Percentiles rank a stretch among this genome's conserved stretches.
phyloP scores from a whole-genome alignment of 2,888 invertebrate species.

The Clitarchus hookeri region DNA sequence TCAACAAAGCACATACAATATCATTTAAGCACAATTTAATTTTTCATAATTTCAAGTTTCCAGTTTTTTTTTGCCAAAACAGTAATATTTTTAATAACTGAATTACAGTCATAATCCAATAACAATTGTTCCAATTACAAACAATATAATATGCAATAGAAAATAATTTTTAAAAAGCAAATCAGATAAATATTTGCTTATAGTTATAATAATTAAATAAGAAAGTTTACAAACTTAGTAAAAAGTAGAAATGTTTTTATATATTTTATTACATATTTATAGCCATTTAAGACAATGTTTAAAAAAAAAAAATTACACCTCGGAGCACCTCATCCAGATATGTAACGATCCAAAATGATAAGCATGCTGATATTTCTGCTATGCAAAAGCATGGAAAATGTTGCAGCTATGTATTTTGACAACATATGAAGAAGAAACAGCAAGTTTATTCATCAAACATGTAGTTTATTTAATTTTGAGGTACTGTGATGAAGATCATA shows the following conservation, averaged over 20 bases:
- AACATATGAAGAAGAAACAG: neutral
- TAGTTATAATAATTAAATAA: neutral
- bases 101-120: neutral
- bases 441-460: neutral
- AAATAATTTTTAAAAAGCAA: neutral
- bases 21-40: neutral
- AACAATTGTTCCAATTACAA: neutral
- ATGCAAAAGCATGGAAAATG: neutral
- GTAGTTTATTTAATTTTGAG: neutral
- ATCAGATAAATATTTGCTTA: neutral
- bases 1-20: constrained; percentile 21
- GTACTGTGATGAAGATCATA: neutral
- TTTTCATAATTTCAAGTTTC: neutral
- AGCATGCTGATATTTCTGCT: constrained; percentile 42
- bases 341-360: constrained; percentile 43
- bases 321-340: constrained; percentile 45
- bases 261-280: neutral
- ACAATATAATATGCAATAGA: neutral
- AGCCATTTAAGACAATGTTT: constrained; percentile 33
- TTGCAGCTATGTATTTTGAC: neutral
- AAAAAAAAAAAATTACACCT: constrained; percentile 37
- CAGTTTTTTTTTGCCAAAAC: neutral
- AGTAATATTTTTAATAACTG: neutral
- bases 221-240: neutral
- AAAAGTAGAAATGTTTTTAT: neutral